Base-by-base conservation (phyloP, 2,888 invertebrate genomes). In the Cephonodes hylas region DNA sequence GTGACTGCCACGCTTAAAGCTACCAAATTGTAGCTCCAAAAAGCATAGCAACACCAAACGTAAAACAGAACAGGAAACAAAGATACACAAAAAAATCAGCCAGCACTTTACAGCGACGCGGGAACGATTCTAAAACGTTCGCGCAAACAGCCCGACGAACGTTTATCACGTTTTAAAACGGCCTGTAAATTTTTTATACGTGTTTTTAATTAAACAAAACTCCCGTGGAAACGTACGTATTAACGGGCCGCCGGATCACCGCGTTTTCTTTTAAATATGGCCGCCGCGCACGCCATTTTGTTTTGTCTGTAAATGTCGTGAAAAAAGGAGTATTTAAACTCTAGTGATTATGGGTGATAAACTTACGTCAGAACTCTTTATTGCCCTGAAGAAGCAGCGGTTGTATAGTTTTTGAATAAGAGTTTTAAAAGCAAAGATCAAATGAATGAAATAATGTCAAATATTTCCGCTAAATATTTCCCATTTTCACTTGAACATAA, bases 131-230 rank as follows among this genome's bases (percentile, higher is more conserved):
- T 53, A 27, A 53, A 53, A 27, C 53, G 27, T 53, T 18, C 27
- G 31, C 31, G 18, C 18, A 53, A 53, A 53, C 53, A 31, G 57
- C 10, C 42, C 44, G 23, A 22, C 44, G 38, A 44, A 53, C 58
- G 88, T 91, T 84, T 85, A 91, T 91, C 91, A 86, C 85, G 79
- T 81, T 85, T 90, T 89, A 90, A 91, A 90, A 87, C 77, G 81
- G 83, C 77, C 77, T 77, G 83, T 83, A 81, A 53, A 83, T 85
- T 87, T 89, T 91, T 91, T 91, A 90, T 90, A 86, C 86, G 82
- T 83, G 83, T 89, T 91, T 91, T 91, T 91, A 91, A 91, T 91
- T 91, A 91, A 90, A 89, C 89, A 88, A 85, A 66, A 65, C 60
- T 70, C 65, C 58, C 57, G 57, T 31, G 27, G 45, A 61, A 61